Percentiles rank a stretch among this genome's conserved stretches.
phyloP scores from a whole-genome alignment of 2,797 vertebrate species.

The Amblyraja radiata region DNA sequence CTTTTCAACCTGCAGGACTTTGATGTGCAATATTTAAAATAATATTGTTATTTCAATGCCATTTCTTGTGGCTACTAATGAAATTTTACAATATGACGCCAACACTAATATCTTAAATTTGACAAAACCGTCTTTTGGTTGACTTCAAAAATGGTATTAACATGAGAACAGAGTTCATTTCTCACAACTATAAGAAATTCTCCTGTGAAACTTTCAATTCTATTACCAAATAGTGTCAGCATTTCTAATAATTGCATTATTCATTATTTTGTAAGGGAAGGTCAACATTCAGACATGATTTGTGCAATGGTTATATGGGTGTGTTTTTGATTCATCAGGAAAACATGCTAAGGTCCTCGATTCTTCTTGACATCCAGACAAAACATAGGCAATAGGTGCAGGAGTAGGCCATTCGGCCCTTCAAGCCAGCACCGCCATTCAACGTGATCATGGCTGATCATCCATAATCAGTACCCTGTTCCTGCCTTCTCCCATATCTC shows the following conservation, averaged over 20 bases:
- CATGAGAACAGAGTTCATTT: neutral
- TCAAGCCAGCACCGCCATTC: no score
- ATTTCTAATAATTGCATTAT: neutral
- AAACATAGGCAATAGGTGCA: no score
- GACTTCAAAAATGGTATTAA: neutral
- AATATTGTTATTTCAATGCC: neutral
- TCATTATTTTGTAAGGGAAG: no score
- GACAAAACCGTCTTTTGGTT: neutral
- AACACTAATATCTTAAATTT: no score
- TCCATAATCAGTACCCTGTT: no score
- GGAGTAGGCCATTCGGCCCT: no score
- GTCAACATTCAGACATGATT: neutral
- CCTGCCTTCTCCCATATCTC: no score
- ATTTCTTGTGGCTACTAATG: neutral
- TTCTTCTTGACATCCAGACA: neutral
- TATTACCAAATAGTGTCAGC: neutral
- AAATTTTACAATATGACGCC: neutral
- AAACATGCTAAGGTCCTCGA: neutral
- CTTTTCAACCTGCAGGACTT: constrained; percentile 36
- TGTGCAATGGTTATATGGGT: no score
- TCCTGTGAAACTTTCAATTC: no score
- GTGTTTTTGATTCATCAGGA: neutral
- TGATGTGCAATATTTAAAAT: neutral
- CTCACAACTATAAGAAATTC: neutral
- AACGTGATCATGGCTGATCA: no score